Evolutionary conservation across 2,797 vertebrate species (phyloP).

Genomic region (Poeciliopsis presidionis): DNA sequence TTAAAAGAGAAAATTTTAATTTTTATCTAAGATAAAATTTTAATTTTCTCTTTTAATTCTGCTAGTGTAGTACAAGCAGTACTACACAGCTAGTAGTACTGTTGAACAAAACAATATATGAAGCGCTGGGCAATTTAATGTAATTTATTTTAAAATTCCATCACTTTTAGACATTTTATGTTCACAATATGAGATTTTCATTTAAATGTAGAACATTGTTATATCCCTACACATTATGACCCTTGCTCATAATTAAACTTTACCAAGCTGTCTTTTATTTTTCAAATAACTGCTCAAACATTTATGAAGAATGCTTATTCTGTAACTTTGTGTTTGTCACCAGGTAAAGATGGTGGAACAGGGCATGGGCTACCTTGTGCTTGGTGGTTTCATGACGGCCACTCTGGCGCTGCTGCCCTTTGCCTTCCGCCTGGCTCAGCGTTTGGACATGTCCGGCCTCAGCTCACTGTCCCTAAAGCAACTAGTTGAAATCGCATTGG

Average conservation of each 20-base stretch:
- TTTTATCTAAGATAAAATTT: too few species aligned
- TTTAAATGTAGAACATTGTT: background rate
- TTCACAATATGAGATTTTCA: background rate
- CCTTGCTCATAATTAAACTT: background rate
- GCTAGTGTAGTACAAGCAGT: too few species aligned
- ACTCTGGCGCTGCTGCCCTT: constrained; percentile 89
- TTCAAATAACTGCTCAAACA: background rate
- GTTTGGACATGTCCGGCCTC: constrained; percentile 83
- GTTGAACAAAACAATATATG: background rate
- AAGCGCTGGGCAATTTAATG: background rate
- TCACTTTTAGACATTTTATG: background rate
- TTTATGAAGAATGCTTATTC: background rate
- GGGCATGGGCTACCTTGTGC: constrained; percentile 90
- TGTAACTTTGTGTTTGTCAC: background rate
- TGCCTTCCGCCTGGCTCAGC: constrained; percentile 85
- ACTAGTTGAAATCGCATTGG: constrained; percentile 82
- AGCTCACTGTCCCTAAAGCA: constrained; percentile 78
- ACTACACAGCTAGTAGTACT: background rate
- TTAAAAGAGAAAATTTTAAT: too few species aligned
- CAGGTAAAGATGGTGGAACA: constrained; percentile 95
- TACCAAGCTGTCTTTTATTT: background rate
- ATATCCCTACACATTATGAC: background rate
- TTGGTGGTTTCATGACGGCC: constrained; percentile 87
- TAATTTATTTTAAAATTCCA: background rate
- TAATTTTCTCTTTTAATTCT: background rate